Evolutionary conservation across 2,113 vertebrate genomes (phyloP).

Genomic region (Agapornis roseicollis): DNA sequence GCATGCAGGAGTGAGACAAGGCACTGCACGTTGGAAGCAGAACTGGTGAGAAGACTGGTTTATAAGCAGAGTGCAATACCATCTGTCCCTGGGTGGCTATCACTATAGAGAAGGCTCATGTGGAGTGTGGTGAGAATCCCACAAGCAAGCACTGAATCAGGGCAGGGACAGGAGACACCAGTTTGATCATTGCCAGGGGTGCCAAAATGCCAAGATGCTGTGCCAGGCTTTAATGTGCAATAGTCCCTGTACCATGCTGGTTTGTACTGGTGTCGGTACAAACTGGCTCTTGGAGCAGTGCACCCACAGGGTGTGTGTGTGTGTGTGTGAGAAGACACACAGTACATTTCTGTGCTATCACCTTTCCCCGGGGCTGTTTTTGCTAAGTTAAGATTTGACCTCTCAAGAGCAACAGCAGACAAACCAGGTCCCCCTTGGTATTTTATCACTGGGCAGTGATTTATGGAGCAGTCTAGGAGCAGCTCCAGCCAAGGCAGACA

Average conservation of each 20-base stretch:
- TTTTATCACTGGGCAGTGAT: conserved; percentile 5
- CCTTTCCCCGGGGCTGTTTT: not conserved
- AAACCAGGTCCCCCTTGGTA: not conserved
- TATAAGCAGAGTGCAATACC: not conserved
- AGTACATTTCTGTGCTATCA: not conserved
- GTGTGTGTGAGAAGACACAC: not conserved
- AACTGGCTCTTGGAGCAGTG: not conserved
- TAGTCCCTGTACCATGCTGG: not conserved
- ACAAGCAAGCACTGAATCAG: not conserved
- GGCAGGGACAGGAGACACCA: not conserved
- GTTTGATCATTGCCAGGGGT: not conserved
- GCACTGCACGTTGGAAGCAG: not conserved
- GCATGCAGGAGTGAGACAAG: not conserved
- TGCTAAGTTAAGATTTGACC: conserved; percentile 4
- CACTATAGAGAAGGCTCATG: not conserved
- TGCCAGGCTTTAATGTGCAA: not conserved
- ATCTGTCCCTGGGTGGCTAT: not conserved
- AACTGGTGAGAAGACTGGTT: not conserved
- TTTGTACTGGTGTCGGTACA: not conserved
- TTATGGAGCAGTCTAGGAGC: not conserved
- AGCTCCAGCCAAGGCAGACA: not conserved
- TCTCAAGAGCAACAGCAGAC: not conserved
- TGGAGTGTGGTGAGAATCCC: not conserved
- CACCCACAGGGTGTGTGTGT: accelerated
- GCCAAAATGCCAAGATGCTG: not conserved